A percentile compares a stretch with the other conserved stretches of the same genome.
These are phyloP conservation scores for Sylvietta virens DNA, from an alignment of 2,113 vertebrate species.

Conservation along the genomic window DNA sequence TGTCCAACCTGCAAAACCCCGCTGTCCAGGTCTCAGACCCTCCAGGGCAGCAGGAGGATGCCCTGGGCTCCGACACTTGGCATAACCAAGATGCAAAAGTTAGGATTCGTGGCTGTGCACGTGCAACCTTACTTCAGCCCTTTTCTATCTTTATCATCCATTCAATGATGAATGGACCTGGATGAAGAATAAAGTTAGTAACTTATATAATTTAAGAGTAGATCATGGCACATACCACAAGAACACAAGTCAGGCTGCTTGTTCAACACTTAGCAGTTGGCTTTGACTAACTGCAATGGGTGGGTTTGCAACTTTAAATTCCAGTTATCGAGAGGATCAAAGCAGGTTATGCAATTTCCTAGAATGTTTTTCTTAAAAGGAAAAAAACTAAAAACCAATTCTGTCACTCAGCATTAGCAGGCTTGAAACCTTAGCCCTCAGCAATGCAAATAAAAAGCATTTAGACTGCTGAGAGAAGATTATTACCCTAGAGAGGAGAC, in stretches of 20 bases:
- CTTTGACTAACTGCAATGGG: not conserved
- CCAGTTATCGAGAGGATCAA: constrained; percentile 14
- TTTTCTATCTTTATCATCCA: not conserved
- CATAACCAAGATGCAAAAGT: not conserved
- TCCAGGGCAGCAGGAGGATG: no score
- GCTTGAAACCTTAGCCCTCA: not conserved
- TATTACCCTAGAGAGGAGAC: not conserved
- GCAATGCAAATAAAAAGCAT: constrained; percentile 17
- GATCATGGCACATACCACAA: not conserved
- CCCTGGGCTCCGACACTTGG: no score
- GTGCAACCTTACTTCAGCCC: not conserved
- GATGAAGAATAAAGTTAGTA: not conserved
- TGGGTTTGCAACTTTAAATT: constrained; percentile 17
- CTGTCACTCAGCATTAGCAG: constrained; percentile 41
- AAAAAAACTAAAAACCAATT: constrained; percentile 23
- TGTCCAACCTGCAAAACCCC: no score
- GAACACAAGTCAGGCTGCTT: not conserved
- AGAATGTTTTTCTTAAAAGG: constrained; percentile 26
- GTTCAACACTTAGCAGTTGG: not conserved
- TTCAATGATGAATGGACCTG: not conserved
- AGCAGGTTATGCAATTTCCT: constrained; percentile 32
- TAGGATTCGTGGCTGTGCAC: rapidly evolving
- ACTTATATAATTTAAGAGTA: not conserved
- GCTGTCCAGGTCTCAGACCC: no score
- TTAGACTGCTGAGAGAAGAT: not conserved